Base-by-base conservation (phyloP, 2,888 invertebrate species). In the Eilema griseolum region DNA sequence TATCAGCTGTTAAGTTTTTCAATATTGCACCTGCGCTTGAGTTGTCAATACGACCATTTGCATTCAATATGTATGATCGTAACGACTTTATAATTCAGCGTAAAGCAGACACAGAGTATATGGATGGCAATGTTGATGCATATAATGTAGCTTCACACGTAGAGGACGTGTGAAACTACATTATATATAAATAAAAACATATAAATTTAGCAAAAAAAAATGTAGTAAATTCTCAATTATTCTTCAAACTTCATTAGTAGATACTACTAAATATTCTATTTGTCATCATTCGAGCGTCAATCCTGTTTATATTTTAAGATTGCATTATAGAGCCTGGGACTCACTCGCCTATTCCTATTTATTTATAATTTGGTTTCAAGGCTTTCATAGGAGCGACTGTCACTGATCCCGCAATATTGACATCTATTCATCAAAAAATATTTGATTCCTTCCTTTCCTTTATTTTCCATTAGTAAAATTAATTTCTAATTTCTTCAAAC, bases 21-120 rank as follows among this genome's bases (percentile, higher is more conserved):
- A 61, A n/a, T 23, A 31, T 31, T 65, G 20, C 79, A 80, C 79
- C 79, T 80, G 79, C 69, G 46, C 72, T 75, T 69, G 65, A 79
- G 68, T 72, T 76, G 71, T 73, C 66, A 69, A 66, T 72, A 61
- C 23, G 61, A 33, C 59, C 74, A 68, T 71, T 52, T 68, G 66
- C 59, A 28, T 26, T 67, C 37, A 77, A 67, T 77, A 71, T 78
- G 69, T 23, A 60, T 67, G 24, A 28, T 20, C 46, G 37, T 46
- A 63, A 63, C 14, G 31, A 31, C 28, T 31, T 56, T 71, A 73
- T 61, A 66, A 67, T 31, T 71, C 67, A 71, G 70, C 60, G 62
- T 71, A 72, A 74, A 71, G 66, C 66, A 72, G 62, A 37, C 67
- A 69, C n/a, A 12, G n/a, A 61, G 20, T 26, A 16, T 62, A 57